Conservation (phyloP, 2,888 invertebrate genomes). For the Dicyrtoma fusca region DNA sequence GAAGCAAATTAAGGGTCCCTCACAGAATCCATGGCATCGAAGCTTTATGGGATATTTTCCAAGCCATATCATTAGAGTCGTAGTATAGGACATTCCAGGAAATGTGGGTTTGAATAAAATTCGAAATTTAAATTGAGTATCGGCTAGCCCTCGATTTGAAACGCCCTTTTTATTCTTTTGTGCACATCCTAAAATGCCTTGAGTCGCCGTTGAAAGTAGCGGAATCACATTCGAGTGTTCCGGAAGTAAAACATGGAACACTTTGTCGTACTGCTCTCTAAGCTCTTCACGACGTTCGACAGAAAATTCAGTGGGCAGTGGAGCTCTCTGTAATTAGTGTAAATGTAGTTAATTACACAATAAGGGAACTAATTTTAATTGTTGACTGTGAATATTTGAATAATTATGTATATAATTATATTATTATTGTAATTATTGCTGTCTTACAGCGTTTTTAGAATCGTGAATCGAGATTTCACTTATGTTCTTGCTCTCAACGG, state of each 20-base stretch:
- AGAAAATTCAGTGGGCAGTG: not conserved
- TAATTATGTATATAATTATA: no score
- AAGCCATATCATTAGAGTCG: constrained; percentile 39
- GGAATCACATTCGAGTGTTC: constrained; percentile 29
- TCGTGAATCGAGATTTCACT: constrained; percentile 40
- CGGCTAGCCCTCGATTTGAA: not conserved
- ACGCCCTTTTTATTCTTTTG: not conserved
- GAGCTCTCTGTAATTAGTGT: no score
- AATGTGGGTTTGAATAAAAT: constrained; percentile 41
- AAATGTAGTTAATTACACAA: no score
- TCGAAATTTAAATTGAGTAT: constrained; percentile 38
- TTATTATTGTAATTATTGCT: no score
- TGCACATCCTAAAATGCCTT: no score
- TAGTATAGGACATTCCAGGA: constrained; percentile 41
- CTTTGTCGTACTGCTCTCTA: constrained; percentile 37
- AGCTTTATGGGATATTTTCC: constrained; percentile 42
- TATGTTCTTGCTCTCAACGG: constrained; percentile 40
- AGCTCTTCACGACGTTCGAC: constrained; percentile 29
- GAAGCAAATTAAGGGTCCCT: constrained; percentile 49
- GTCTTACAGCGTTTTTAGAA: constrained; percentile 30
- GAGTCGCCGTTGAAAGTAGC: not conserved
- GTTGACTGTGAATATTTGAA: no score
- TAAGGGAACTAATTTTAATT: no score
- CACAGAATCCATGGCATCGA: constrained; percentile 42
- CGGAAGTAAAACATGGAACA: constrained; percentile 38